Evolutionary conservation across 2,888 invertebrate genomes (phyloP), one percentile per base, ranked within the genome.

Genomic region (Flexamia atlantica): DNA sequence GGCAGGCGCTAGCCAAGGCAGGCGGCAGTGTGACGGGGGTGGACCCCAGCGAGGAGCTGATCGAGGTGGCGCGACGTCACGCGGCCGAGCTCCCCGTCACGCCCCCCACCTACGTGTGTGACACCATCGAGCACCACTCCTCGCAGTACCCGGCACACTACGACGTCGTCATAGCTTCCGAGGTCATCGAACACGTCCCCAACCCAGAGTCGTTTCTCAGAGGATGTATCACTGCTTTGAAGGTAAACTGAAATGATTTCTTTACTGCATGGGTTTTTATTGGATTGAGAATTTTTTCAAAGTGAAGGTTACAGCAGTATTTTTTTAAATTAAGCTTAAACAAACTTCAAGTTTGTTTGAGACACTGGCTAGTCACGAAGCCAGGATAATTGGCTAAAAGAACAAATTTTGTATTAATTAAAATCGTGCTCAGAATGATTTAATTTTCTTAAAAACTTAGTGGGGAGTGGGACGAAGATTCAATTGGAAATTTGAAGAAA

Each of bases 181-280:
- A 98, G 91, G 95, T 98, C 0, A 91, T 98, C 84, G 98, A 98
- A 90, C 98, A 98, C 91, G 95, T 98, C 0, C 91, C 92, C 1
- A 93, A 97, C 88, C 93, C 95, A 86, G 92, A 93, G n/a, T 87
- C 91, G 0, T 96, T 98, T 89, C 89, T 98, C 0, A 90, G 92
- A 79, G 90, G 93, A 4, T 96, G 96, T 88, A 91, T 94, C 7
- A 90, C 92, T n/a, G 89, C 94, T 0, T 89, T 95, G 0, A 96
- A 95, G 90, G 93, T 93, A 88, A 28, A 10, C 5, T 5, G 53
- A 53, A 23, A 50, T 17, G 3, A 50, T 7, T 50, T 9, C 50
- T n/a, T n/a, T n/a, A n/a, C n/a, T n/a, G n/a, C n/a, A n/a, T n/a
- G n/a, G n/a, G n/a, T n/a, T n/a, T n/a, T n/a, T n/a, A n/a, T n/a